A percentile compares a stretch with the other conserved stretches of the same genome.
Conservation (phyloP, 1,140 invertebrate genomes). For the Apis laboriosa region DNA sequence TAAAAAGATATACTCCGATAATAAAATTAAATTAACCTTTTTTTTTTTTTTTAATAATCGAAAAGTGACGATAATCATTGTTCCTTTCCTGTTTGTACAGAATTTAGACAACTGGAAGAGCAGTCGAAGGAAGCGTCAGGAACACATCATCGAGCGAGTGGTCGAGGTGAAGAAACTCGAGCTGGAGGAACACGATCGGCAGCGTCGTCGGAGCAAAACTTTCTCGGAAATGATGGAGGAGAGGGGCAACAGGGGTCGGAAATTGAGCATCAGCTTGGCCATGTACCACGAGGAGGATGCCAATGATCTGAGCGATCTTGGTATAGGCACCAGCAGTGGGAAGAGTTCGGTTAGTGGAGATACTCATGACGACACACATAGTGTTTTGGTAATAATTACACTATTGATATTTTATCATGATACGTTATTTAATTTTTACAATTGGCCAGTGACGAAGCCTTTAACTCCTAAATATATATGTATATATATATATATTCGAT, state of each 20-base stretch:
- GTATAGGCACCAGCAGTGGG: conserved; percentile 89
- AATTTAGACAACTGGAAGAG: conserved; percentile 97
- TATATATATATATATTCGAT: too few relatives aligned
- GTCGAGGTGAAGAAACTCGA: conserved; percentile 93
- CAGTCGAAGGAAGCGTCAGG: conserved; percentile 92
- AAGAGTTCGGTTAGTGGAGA: conserved; percentile 87
- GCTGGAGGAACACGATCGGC: conserved; percentile 87
- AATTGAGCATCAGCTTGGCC: conserved; percentile 83
- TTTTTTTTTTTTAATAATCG: neutral
- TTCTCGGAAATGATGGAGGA: conserved; percentile 97
- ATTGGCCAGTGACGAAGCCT: neutral
- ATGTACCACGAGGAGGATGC: conserved; percentile 89
- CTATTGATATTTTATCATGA: neutral
- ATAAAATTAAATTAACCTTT: neutral
- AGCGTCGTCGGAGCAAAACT: conserved; percentile 91
- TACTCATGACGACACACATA: conserved; percentile 87
- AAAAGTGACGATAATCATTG: neutral
- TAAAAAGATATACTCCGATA: neutral
- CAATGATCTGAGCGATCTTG: conserved; percentile 91
- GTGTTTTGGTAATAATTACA: conserved; percentile 83
- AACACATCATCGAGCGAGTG: conserved; percentile 93
- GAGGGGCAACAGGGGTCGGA: conserved; percentile 83
- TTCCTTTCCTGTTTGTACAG: conserved; percentile 78
- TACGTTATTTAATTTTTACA: neutral
- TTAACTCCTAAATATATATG: neutral